Evolutionary conservation across 1,140 invertebrate genomes (phyloP), one percentile per base, ranked within the genome.

Genomic region (Drosophila parvula): DNA sequence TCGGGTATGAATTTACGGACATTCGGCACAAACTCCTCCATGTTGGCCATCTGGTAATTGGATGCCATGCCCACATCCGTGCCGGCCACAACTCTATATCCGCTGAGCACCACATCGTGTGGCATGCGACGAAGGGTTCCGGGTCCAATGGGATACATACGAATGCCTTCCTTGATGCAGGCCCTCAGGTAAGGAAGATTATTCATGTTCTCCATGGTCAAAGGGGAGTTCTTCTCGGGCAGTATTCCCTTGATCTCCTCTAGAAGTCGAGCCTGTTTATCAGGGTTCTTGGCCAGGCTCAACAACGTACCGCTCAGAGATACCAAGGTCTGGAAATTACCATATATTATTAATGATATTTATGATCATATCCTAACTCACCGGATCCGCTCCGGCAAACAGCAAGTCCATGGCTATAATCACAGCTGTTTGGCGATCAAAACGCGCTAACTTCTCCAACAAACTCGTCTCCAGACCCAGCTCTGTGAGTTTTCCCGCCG

Each of bases 241-340:
- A 95, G 63, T 16, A 93, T 74, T 2, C 77, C 82, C 14, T 90
- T 73, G 1, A 96, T 88, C 92, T 97, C 96, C 70, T 94, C 81
- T 40, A 94, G 93, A 3, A 97, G 82, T 90, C 94, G 95, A 1
- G 95, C 92, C 81, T 97, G 96, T 43, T 94, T 93, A 2, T 94
- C 92, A 5, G 93, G 94, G 92, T 96, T 94, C 22, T 94, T 94
- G 3, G 96, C 95, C 36, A 98, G 85, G 11, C 74, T 62, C 1
- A 90, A 11, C 5, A 91, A n/a, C 1, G 62, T 90, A 9, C 89
- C 88, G 6, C 51, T 45, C 0, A 90, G 40, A 0, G 56, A 68
- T 1, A 89, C 74, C 2, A 89, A 41, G 0, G 84, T 89, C 4
- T 50, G 45, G 0, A 16, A 40, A 45, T 22, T 0, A 6, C 0